Evolutionary conservation across 2,888 invertebrate genomes (phyloP), one percentile per base, ranked within the genome.

Genomic region (Charanyca ferruginea): DNA sequence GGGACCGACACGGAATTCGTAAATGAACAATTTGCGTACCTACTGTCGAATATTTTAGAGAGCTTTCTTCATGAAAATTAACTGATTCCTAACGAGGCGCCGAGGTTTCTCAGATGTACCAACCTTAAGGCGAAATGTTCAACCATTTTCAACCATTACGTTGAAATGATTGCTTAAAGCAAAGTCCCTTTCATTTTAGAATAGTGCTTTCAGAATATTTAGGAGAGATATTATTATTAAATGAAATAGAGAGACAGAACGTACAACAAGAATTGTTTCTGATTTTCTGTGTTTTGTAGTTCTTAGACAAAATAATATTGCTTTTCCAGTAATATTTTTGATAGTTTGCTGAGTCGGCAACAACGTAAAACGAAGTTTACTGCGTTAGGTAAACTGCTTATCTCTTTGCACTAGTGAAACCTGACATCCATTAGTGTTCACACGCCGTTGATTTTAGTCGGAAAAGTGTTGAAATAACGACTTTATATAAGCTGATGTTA

Each of bases 1-100:
- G 58, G 66, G 66, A 81, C 62, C 58, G 81, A 74, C 71, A 72
- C 51, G 68, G 75, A 83, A 83, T 83, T 85, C 62, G 74, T 63
- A 79, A 85, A 82, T 82, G 83, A 85, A 83, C 81, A 84, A 85
- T 85, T 89, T 83, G 58, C 71, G 70, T 80, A 78, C 73, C 71
- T 78, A 76, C 73, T 38, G 53, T 49, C 22, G 69, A 80, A 82
- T 82, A 83, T 73, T 84, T 84, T 69, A 62, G 76, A 76, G 73
- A 73, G 73, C 67, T 78, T 77, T 81, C 62, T 71, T 66, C 69
- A 72, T 68, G 78, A 77, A 83, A 85, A 87, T 88, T 83, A 86
- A 84, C 83, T 68, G 76, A 74, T 67, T 75, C 78, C 64, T 82
- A 83, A 84, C 75, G 81, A 80, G 64, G 58, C 53, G 48, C 67